phyloP scores from a whole-genome alignment of 1,140 invertebrate genomes.

The Anadara kagoshimensis region DNA sequence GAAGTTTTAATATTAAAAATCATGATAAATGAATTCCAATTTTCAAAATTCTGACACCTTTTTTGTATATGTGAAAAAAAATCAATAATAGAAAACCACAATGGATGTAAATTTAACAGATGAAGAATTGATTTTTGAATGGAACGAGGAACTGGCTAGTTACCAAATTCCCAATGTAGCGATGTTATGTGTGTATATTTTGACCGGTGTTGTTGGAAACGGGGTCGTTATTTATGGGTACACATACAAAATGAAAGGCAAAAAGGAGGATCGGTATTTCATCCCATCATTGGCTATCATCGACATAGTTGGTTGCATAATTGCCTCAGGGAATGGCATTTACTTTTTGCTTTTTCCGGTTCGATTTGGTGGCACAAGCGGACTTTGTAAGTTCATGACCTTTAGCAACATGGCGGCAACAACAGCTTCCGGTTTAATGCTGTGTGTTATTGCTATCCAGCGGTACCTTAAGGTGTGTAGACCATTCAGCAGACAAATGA shows the following conservation, averaged over 20 bases:
- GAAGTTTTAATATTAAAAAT: too few species aligned
- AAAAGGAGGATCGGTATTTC: constrained; percentile 27
- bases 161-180: neutral
- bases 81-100: too few species aligned
- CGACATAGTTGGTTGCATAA: constrained; percentile 6
- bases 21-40: too few species aligned
- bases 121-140: neutral
- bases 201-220: constrained; percentile 25
- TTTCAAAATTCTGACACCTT: too few species aligned
- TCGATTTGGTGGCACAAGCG: neutral
- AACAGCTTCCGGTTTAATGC: constrained; percentile 2
- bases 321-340: neutral
- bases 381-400: constrained; percentile 7
- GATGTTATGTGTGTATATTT: constrained; percentile 13
- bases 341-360: neutral
- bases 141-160: constrained; percentile 11
- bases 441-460: constrained; percentile 23
- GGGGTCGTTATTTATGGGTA: constrained; percentile 26
- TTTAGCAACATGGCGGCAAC: neutral
- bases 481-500: constrained; percentile 32
- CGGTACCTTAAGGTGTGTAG: constrained; percentile 25
- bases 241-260: constrained; percentile 14
- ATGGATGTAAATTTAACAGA: too few species aligned
- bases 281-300: constrained; percentile 26
- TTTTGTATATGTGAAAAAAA: too few species aligned